Base-by-base conservation (phyloP, 2,113 vertebrate species). In the Dendropsophus ebraccatus region DNA sequence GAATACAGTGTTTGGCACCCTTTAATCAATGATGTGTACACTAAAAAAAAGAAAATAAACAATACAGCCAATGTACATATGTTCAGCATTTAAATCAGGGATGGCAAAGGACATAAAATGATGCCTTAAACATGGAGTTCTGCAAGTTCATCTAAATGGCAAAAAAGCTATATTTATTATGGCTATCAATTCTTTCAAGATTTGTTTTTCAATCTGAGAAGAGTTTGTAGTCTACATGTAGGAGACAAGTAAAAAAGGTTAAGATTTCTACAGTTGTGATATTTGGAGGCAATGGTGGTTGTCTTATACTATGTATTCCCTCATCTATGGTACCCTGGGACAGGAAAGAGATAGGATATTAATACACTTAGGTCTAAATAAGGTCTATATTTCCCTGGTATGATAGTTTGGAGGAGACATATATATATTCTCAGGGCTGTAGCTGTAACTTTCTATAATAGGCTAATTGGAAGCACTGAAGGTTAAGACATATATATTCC, bases 1-100 rank as follows among this genome's bases (percentile, higher is more conserved):
- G 35, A 81, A 62, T 65, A 77, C 67, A 86, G 70, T 56, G 78
- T 86, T 86, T 86, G 85, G 85, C 85, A 86, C 85, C 60, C 32
- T 79, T 47, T 60, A 81, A 75, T 74, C 30, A 79, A 75, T 73
- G 67, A 60, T 84, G 72, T 84, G 45, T 84, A 84, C 56, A 65
- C 56, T 60, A 75, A 28, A 60, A 75, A 67, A 67, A 50, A 14
- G 17, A 67, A 50, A 69, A 19, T 79, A 69, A 12, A 85, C 11
- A 56, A 78, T 73, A 80, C 49, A 80, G 49, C 83, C 75, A 70
- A 80, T 81, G 76, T 86, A 81, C 84, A 80, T 47, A 74, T 58
- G 60, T 84, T 86, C 84, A 80, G 77, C 77, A 81, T 81, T n/a
- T 86, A 72, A 74, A 11, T 62, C 9, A 73, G 37, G 35, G 50